A percentile compares a stretch with the other conserved stretches of the same genome.
Evolutionary conservation across 2,888 invertebrate genomes (phyloP).

Genomic region (Thalpophila matura): DNA sequence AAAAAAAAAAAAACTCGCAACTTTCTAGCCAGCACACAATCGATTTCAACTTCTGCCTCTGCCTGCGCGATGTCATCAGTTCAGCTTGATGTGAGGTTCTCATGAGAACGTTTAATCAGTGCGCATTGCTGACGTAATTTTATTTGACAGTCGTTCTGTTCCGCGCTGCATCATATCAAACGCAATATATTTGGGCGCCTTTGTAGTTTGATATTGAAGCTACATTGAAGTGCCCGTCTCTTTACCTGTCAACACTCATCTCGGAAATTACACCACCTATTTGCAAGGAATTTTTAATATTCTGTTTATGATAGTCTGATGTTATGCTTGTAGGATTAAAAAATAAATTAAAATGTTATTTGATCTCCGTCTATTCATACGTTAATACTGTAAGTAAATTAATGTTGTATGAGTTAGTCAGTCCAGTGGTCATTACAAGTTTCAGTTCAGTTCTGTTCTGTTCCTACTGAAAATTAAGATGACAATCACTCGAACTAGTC

Average conservation of each 20-base stretch:
- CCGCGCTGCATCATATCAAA: slow-evolving; percentile 46
- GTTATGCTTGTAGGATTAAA: neutral
- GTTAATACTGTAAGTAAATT: too few relatives aligned
- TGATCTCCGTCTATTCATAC: too few relatives aligned
- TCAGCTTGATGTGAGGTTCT: slow-evolving; percentile 44
- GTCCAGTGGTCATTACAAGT: too few relatives aligned
- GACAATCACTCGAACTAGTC: neutral
- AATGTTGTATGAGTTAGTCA: too few relatives aligned
- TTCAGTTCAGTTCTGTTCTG: too few relatives aligned
- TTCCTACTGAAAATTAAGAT: too few relatives aligned
- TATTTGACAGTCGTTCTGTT: slow-evolving; percentile 69
- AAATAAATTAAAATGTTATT: neutral
- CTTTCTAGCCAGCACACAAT: too few relatives aligned
- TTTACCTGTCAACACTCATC: slow-evolving; percentile 55
- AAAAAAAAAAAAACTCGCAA: too few relatives aligned
- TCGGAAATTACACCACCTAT: slow-evolving; percentile 21
- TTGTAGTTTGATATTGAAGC: slow-evolving; percentile 46
- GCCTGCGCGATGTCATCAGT: neutral
- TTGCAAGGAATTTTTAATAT: slow-evolving; percentile 46
- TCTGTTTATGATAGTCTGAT: neutral
- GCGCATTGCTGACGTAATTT: slow-evolving; percentile 71
- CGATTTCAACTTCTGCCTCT: slow-evolving; percentile 36
- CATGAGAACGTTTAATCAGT: slow-evolving; percentile 69
- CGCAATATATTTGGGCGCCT: slow-evolving; percentile 51
- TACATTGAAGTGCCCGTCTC: slow-evolving; percentile 22